Base-by-base conservation (phyloP, 2,113 vertebrate genomes). In the Prolemur simus region DNA sequence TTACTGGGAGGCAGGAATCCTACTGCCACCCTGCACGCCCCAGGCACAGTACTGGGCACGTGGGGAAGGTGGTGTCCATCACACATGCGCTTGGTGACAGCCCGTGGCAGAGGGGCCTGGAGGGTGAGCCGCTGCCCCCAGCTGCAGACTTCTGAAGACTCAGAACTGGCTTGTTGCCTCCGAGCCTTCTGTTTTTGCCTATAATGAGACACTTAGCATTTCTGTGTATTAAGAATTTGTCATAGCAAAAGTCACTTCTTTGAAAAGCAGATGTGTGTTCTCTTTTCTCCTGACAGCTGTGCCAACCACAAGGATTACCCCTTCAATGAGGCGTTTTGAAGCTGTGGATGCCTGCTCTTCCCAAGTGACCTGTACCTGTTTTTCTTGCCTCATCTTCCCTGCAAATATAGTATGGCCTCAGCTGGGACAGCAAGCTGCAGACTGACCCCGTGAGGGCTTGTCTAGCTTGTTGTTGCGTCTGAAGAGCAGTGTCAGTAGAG, bases 281-380 rank as follows among this genome's bases (percentile, higher is more conserved):
- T 93, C 5, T 85, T 94, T 82, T 45, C 39, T 81, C 60, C 58
- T 29, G 14, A 86, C 96, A 98, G 98, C 77, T 81, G 89, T 37
- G 11, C 17, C 56, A n/a, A 63, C 15, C 98, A 98, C 96, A 96
- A 95, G 89, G 93, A 98, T 76, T 98, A 97, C 15, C 97, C 97
- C 37, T 98, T 98, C 90, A 32, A 87, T 0, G 58, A 37, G 0
- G 97, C 97, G 77, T 97, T 92, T 42, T 98, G 96, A 98, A 91
- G 91, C 87, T 21, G 12, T 0, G 4, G 32, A 52, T 14, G 29
- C 66, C 81, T 12, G 29, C 52, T 37, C 13, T 7, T 54, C 54
- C 77, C 76, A 2, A 3, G 87, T 4, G 8, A 20, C 63, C 56
- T 20, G 18, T 20, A 6, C 45, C 84, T 73, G 6, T 32, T 42